These are phyloP conservation scores for Chaunax sp. DNA, from an alignment of 2,797 vertebrate genomes.

Conservation along the genomic window DNA sequence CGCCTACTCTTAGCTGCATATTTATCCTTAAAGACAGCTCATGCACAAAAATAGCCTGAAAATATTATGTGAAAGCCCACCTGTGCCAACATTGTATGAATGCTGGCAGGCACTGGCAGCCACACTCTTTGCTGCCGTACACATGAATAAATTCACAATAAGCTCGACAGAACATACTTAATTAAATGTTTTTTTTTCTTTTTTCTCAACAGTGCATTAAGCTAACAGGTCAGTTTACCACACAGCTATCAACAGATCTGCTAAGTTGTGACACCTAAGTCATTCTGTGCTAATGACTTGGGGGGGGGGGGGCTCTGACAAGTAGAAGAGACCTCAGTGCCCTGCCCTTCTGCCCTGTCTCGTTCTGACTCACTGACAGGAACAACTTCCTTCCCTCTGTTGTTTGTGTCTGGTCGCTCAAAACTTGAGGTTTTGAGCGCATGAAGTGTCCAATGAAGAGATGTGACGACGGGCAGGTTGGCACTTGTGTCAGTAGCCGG, in stretches of 20 bases:
- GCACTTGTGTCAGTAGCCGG: constrained; percentile 68
- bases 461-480: constrained; percentile 45
- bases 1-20: constrained; percentile 73
- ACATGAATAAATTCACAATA: constrained; percentile 47
- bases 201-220: constrained; percentile 7
- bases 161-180: background rate
- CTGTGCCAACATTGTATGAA: constrained; percentile 64
- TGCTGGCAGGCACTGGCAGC: constrained; percentile 61
- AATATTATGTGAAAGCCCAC: constrained; percentile 46
- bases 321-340: constrained; percentile 27
- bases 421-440: constrained; percentile 74
- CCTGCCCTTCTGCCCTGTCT: constrained; percentile 21
- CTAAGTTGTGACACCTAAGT: background rate
- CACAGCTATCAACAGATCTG: background rate
- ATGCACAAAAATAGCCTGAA: constrained; percentile 45
- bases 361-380: constrained; percentile 59
- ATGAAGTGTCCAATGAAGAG: constrained; percentile 65
- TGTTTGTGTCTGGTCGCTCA: constrained; percentile 56
- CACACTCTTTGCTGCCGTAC: constrained; percentile 54
- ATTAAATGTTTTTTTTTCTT: background rate
- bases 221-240: background rate
- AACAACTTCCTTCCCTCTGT: constrained; percentile 50
- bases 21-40: constrained; percentile 75
- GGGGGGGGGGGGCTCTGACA: constrained; percentile 6
- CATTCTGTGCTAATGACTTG: constrained; percentile 15